These are phyloP conservation scores for Drosophila auraria DNA, from an alignment of 1,140 invertebrate genomes.

Conservation along the genomic window DNA sequence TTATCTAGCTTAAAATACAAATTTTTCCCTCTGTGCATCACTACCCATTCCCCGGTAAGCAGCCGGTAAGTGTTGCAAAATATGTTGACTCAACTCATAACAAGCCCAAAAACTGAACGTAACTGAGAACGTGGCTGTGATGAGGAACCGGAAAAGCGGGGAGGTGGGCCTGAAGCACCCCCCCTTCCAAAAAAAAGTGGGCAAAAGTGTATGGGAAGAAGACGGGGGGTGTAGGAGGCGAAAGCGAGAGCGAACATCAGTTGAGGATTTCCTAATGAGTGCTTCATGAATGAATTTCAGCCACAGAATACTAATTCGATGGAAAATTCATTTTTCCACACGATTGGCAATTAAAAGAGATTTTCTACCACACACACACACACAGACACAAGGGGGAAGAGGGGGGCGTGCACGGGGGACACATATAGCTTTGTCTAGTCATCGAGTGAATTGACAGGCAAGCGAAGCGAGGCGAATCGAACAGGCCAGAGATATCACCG, in stretches of 20 bases:
- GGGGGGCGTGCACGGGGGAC: conserved; percentile 12
- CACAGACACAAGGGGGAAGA: conserved; percentile 9
- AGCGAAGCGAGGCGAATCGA: conserved; percentile 32
- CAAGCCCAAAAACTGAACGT: conserved; percentile 61
- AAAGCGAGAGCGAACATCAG: conserved; percentile 43
- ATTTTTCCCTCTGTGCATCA: conserved; percentile 4
- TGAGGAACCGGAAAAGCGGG: conserved; percentile 20
- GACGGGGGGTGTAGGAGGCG: not conserved
- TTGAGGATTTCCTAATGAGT: conserved; percentile 84
- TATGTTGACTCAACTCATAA: conserved; percentile 85
- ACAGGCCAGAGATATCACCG: conserved; percentile 14
- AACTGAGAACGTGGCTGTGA: conserved; percentile 52
- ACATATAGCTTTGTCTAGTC: conserved; percentile 74
- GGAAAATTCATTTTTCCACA: conserved; percentile 85
- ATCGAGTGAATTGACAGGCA: conserved; percentile 79
- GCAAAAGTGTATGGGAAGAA: conserved; percentile 11
- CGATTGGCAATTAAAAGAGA: conserved; percentile 85
- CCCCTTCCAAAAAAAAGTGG: conserved; percentile 7
- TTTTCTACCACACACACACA: conserved; percentile 65
- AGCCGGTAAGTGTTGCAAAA: conserved; percentile 83
- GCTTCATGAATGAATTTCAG: conserved; percentile 84
- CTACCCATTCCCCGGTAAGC: conserved; percentile 40
- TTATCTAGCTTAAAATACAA: not conserved
- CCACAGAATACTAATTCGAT: conserved; percentile 85
- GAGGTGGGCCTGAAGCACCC: not conserved